These are phyloP conservation scores for Laspeyria flexula DNA, from an alignment of 2,888 invertebrate species.

Conservation along the genomic window DNA sequence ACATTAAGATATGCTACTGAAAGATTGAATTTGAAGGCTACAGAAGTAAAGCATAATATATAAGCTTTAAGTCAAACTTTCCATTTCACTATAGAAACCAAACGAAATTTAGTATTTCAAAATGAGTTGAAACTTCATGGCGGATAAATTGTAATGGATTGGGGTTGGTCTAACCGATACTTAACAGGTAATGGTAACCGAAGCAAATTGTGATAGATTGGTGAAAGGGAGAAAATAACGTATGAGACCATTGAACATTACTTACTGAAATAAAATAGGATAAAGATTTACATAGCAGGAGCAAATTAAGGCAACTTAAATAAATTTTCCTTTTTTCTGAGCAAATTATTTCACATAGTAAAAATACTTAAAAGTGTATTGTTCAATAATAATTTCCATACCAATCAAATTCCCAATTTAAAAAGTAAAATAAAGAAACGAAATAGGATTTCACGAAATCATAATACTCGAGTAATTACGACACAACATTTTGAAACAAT, in stretches of 20 bases:
- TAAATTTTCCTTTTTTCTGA: too few relatives aligned
- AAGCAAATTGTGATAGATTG: not conserved
- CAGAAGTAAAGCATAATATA: too few relatives aligned
- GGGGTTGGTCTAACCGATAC: not conserved
- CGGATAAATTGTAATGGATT: conserved; percentile 1
- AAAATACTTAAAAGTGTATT: too few relatives aligned
- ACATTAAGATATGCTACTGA: too few relatives aligned
- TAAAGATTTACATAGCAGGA: not conserved
- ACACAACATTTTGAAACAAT: conserved; percentile 13
- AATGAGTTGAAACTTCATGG: not conserved
- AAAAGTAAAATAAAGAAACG: not conserved
- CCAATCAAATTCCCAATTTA: too few relatives aligned
- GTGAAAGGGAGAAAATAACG: not conserved
- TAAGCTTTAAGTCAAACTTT: too few relatives aligned
- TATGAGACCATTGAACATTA: not conserved
- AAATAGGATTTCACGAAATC: conserved; percentile 2
- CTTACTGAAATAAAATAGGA: not conserved
- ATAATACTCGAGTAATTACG: conserved; percentile 4
- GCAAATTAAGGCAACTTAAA: not conserved
- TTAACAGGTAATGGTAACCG: not conserved
- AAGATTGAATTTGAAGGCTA: too few relatives aligned
- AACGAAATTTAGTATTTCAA: not conserved
- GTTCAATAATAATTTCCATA: too few relatives aligned
- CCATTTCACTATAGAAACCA: too few relatives aligned
- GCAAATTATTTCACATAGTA: too few relatives aligned